These are phyloP conservation scores for Helicorthomorpha holstii DNA, from an alignment of 1,140 invertebrate species.

Conservation along the genomic window DNA sequence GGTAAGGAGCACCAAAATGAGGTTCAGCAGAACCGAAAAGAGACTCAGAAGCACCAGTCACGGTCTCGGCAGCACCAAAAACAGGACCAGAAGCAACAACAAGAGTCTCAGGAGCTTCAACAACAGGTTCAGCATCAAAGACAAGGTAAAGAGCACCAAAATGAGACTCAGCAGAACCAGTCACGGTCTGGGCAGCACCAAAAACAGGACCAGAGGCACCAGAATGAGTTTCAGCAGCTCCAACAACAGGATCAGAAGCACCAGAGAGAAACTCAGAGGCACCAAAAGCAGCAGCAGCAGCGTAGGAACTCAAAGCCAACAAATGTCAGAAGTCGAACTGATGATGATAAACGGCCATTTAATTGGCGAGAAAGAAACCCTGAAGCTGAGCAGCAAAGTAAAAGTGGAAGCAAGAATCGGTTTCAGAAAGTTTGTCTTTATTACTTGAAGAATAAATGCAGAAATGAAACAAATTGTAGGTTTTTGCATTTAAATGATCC, in stretches of 20 bases:
- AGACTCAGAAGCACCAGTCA: background rate
- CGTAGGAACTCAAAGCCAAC: no score
- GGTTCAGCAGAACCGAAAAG: background rate
- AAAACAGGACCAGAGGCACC: background rate
- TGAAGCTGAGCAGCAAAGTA: no score
- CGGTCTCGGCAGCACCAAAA: background rate
- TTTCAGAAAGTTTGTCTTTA: no score
- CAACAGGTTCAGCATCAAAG: background rate
- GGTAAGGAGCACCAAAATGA: background rate
- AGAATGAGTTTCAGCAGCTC: background rate
- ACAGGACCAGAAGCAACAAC: background rate
- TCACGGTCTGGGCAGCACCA: background rate
- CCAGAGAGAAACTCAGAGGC: background rate
- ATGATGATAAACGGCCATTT: no score
- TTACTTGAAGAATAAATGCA: no score
- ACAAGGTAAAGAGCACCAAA: background rate
- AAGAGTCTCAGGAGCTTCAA: background rate
- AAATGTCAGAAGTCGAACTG: no score
- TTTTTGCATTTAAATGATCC: no score
- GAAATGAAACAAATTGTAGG: no score
- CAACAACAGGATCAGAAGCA: background rate
- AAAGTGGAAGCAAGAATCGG: no score
- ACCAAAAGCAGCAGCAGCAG: background rate
- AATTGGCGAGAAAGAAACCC: no score
- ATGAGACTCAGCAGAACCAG: background rate